Evolutionary conservation across 2,113 vertebrate species (phyloP).

Genomic region (Corvus hawaiiensis): DNA sequence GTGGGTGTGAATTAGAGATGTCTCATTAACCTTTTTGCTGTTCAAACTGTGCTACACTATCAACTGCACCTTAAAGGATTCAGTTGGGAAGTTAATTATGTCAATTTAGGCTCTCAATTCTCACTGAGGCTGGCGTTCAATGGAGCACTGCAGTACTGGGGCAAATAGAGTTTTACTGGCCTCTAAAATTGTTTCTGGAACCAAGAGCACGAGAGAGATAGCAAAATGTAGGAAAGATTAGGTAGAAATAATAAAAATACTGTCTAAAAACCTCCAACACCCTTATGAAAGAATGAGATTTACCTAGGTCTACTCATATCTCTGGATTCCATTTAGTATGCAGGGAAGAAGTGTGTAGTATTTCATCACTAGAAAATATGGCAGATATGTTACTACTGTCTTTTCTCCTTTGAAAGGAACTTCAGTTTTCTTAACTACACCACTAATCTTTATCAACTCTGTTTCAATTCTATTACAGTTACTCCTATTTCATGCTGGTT

Average conservation of each 20-base stretch:
- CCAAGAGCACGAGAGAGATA: neutral
- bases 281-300: neutral
- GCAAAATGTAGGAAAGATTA: neutral
- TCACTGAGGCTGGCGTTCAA: neutral
- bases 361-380: neutral
- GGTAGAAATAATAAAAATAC: neutral
- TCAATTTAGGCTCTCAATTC: neutral
- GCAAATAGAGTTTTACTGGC: neutral
- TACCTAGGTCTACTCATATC: neutral
- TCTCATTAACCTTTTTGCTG: neutral
- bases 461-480: neutral
- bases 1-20: neutral
- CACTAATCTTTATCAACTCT: neutral
- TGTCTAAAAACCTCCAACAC: too few relatives aligned
- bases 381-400: neutral
- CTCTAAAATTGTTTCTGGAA: neutral
- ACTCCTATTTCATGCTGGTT: neutral
- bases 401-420: neutral
- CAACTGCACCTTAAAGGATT: neutral
- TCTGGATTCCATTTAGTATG: neutral
- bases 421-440: neutral
- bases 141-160: neutral
- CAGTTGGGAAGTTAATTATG: neutral
- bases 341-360: neutral
- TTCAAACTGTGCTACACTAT: neutral